phyloP scores from a whole-genome alignment of 2,888 invertebrate genomes.

The Notocelia uddmanniana region DNA sequence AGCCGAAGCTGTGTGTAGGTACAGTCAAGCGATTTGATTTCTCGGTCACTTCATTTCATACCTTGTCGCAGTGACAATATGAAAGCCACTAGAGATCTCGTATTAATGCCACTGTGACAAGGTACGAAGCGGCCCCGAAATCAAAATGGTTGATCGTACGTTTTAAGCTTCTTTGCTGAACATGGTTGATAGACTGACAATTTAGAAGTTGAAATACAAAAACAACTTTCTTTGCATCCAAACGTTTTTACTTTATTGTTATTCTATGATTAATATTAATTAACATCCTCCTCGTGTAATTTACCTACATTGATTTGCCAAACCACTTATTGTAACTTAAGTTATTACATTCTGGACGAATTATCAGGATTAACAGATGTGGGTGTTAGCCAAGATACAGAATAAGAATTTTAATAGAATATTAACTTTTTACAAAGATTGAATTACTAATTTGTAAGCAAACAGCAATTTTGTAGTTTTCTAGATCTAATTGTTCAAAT shows the following conservation, averaged over 20 bases:
- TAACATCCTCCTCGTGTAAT: slow-evolving; percentile 74
- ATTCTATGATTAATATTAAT: slow-evolving; percentile 72
- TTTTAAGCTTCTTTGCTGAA: no score
- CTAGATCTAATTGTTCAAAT: slow-evolving; percentile 61
- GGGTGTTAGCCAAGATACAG: slow-evolving; percentile 23
- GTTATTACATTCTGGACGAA: slow-evolving; percentile 78
- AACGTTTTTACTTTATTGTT: slow-evolving; percentile 80
- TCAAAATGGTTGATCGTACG: no score
- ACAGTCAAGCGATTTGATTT: no score
- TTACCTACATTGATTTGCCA: slow-evolving; percentile 78
- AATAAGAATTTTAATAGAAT: slow-evolving; percentile 30
- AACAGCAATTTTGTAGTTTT: slow-evolving; percentile 36
- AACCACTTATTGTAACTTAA: slow-evolving; percentile 78
- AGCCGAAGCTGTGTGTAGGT: no score
- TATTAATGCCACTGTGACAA: no score
- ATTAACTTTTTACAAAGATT: slow-evolving; percentile 24
- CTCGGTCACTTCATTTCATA: no score
- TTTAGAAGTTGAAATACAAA: slow-evolving; percentile 49
- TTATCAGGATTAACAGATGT: slow-evolving; percentile 52
- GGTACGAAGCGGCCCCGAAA: no score
- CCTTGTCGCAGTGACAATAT: no score
- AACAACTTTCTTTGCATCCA: slow-evolving; percentile 67
- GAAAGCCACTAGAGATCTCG: no score
- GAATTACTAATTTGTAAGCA: slow-evolving; percentile 34
- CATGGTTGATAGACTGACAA: background rate